Evolutionary conservation across 2,888 invertebrate species (phyloP).

Genomic region (Spicauda simplicius): DNA sequence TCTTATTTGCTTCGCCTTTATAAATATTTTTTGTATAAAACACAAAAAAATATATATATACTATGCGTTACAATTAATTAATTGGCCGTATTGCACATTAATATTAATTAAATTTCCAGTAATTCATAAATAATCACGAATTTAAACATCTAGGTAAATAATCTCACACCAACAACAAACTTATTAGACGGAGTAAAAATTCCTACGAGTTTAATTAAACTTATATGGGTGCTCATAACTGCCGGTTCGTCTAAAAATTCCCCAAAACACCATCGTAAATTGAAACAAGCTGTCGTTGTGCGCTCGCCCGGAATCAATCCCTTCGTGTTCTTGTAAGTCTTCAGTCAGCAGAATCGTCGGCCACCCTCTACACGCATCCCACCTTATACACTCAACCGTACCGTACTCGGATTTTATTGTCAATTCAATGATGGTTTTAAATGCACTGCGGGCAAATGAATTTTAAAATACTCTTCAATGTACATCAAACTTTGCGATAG

Average conservation of each 20-base stretch:
- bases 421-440: constrained; percentile 5
- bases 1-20: no score
- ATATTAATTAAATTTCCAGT: no score
- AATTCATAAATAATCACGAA: no score
- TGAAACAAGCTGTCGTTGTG: constrained; percentile 13
- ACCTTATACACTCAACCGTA: neutral
- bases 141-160: no score
- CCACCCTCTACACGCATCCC: constrained; percentile 4
- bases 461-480: neutral
- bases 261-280: constrained; percentile 4
- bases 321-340: constrained; percentile 41
- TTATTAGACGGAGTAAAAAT: neutral
- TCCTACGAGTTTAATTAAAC: neutral
- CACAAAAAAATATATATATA: no score
- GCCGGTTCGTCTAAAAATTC: constrained; percentile 2
- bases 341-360: constrained; percentile 40
- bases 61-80: no score
- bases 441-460: neutral
- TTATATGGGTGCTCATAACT: constrained; percentile 1
- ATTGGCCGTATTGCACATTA: no score
- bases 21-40: no score
- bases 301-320: constrained; percentile 33
- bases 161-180: neutral
- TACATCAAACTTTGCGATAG: neutral
- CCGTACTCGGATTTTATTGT: neutral